A percentile compares a stretch with the other conserved stretches of the same genome.
phyloP scores from a whole-genome alignment of 2,797 vertebrate species.

The Phataginus tricuspis region DNA sequence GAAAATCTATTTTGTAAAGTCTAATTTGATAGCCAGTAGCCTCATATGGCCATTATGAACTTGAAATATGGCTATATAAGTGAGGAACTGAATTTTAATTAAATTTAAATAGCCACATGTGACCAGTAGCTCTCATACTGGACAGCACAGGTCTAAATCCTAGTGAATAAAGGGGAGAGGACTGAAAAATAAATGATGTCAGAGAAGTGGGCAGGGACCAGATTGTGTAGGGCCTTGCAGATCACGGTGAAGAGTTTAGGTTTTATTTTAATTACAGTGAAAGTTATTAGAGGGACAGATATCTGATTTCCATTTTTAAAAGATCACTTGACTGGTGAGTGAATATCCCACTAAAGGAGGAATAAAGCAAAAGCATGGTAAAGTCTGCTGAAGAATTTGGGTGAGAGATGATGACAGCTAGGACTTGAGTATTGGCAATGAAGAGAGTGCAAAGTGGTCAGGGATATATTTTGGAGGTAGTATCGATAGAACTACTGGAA shows the following conservation, averaged over 20 bases:
- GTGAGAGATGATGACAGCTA: background rate
- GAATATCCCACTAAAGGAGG: background rate
- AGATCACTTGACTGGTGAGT: background rate
- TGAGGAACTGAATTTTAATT: background rate
- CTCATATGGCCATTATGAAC: background rate
- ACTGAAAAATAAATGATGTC: background rate
- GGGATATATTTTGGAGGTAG: background rate
- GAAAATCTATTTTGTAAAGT: background rate
- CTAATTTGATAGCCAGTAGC: background rate
- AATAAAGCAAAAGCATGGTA: background rate
- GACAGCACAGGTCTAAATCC: background rate
- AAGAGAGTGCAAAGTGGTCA: background rate
- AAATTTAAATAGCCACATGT: background rate
- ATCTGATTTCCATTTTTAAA: background rate
- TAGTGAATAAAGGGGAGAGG: background rate
- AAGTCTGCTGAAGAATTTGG: background rate
- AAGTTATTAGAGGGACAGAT: background rate
- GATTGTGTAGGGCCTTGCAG: background rate
- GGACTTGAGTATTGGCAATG: background rate
- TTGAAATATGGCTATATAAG: background rate
- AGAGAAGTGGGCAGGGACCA: background rate
- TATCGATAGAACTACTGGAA: background rate
- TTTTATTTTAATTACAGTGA: background rate
- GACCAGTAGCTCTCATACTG: background rate
- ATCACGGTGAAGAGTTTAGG: background rate